These are phyloP conservation scores for Ianthella basta DNA, from an alignment of 37 sponge, comb jelly and placozoan species.

Conservation along the genomic window DNA sequence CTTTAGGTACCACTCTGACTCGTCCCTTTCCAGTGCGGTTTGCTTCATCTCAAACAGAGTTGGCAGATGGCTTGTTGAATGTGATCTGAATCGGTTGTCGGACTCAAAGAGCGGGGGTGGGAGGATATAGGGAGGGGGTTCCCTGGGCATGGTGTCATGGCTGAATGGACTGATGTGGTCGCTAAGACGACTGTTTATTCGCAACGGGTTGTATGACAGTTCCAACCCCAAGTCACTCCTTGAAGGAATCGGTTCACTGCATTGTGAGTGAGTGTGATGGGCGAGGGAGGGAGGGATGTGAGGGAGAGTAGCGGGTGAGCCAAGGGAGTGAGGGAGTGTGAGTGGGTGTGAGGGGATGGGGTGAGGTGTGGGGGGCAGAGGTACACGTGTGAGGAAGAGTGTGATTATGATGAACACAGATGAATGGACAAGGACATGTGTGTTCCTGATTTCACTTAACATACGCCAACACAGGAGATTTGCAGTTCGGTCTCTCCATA, in stretches of 20 bases:
- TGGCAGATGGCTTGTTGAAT: not conserved
- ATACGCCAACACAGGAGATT: too few relatives aligned
- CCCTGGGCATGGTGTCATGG: conserved; percentile 15
- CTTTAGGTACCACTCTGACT: conserved; percentile 22
- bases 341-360: not conserved
- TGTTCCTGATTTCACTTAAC: too few relatives aligned
- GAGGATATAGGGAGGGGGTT: conserved; percentile 33
- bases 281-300: conserved; percentile 1
- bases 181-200: not conserved
- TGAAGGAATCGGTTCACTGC: conserved; percentile 15
- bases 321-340: not conserved
- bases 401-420: too few relatives aligned
- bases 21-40: not conserved
- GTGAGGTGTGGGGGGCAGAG: not conserved
- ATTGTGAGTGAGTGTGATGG: not conserved
- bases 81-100: not conserved
- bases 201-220: not conserved
- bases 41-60: not conserved
- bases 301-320: not conserved
- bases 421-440: too few relatives aligned
- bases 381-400: not conserved
- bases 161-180: conserved; percentile 23
- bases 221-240: not conserved
- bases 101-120: conserved; percentile 9
- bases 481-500: too few relatives aligned